Base-by-base conservation (phyloP, 37 sponge, comb jelly and placozoan genomes). In the Ianthella basta region DNA sequence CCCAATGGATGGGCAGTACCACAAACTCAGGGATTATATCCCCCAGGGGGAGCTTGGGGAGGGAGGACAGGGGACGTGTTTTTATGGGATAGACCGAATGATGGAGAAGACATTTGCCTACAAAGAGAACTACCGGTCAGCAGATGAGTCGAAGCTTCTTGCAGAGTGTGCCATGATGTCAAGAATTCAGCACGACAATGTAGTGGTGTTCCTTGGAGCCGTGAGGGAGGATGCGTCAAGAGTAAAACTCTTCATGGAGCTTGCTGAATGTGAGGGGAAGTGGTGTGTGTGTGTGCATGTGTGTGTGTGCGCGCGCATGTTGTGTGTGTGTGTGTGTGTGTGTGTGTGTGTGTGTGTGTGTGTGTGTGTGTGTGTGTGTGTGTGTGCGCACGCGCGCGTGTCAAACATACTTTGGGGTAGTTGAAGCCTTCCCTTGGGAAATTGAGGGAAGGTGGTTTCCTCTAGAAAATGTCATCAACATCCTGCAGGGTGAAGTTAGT, bases 221-320 rank as follows among this genome's bases (percentile, higher is more conserved):
- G 78, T 75, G 23, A 41, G 10, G 1, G 78, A 75, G 21, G 25
- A 24, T 12, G 24, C 15, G 32, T 24, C 44, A 0, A 69, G 27
- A 69, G 54, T 75, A 4, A 38, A 41, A 24, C 44, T 75, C 24
- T 75, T 75, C 54, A 75, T 75, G 78, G 78, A 75, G 10, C 25
- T 75, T 19, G 78, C 78, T 75, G 78, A 75, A 75, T 75, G 78
- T 75, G 78, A 75, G 78, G 32, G 68, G 14, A 27, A n/a, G n/a
- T n/a, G n/a, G n/a, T n/a, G n/a, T n/a, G n/a, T n/a, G n/a, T n/a
- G n/a, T n/a, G n/a, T n/a, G n/a, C n/a, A n/a, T 8, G 3, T 44
- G 50, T 44, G 50, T 44, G 50, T 44, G 50, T 8, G 3, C 6
- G 50, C 50, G 50, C 8, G 8, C 50, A 44, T 44, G 37, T n/a